These are phyloP conservation scores for Spermophilus dauricus DNA, from an alignment of 2,113 vertebrate genomes.

Conservation along the genomic window DNA sequence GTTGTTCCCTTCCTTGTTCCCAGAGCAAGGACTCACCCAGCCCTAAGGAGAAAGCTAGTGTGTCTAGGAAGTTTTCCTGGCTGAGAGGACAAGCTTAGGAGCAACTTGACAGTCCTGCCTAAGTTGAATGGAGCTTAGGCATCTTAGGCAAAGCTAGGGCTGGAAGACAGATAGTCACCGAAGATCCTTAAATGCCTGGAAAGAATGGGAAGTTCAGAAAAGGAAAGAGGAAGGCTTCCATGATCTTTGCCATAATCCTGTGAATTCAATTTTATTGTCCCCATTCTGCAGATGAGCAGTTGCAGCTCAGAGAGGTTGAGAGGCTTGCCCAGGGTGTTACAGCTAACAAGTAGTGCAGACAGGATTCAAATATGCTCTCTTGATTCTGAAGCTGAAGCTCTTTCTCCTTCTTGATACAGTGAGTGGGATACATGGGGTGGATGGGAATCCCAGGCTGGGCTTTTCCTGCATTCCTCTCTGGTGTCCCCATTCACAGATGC, in stretches of 20 bases:
- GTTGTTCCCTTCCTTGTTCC: background rate
- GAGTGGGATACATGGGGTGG: background rate
- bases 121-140: too few species aligned
- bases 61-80: background rate
- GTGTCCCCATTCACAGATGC: slow-evolving; percentile 86
- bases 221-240: background rate
- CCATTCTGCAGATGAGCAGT: background rate
- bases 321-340: background rate
- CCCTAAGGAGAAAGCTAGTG: background rate
- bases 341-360: background rate
- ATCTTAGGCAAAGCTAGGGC: background rate
- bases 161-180: background rate
- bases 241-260: background rate
- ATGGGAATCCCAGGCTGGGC: background rate
- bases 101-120: background rate
- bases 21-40: background rate
- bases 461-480: background rate
- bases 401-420: background rate
- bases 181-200: slow-evolving; percentile 8
- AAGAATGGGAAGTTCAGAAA: background rate
- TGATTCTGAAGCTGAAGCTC: background rate
- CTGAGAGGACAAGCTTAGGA: background rate
- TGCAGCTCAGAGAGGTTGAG: background rate
- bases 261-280: background rate
- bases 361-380: background rate